Conservation (phyloP, 2,888 invertebrate species). For the Cephus pygmeus region DNA sequence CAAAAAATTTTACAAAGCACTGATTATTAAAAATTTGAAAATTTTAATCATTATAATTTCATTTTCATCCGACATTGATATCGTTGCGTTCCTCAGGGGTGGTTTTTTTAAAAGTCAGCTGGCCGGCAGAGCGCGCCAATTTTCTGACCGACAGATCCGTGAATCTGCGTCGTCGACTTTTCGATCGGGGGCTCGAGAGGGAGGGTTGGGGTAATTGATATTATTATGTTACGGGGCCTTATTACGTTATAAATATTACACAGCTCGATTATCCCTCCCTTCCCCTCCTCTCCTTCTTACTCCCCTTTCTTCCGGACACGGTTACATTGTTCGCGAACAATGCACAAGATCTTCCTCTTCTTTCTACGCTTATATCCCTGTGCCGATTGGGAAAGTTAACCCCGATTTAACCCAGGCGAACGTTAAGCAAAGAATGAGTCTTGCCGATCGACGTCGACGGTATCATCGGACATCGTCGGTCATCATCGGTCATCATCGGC, state of each 20-base stretch:
- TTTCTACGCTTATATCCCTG: slow-evolving; percentile 6
- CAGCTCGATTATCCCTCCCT: slow-evolving; percentile 45
- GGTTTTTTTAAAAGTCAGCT: slow-evolving; percentile 21
- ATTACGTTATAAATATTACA: slow-evolving; percentile 60
- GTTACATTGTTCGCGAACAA: slow-evolving; percentile 49
- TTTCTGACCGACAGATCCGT: slow-evolving; percentile 55
- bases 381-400: slow-evolving; percentile 33
- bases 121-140: slow-evolving; percentile 32
- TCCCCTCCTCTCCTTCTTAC: not conserved
- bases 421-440: slow-evolving; percentile 29
- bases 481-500: not conserved
- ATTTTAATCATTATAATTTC: not conserved
- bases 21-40: not conserved
- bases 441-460: not conserved
- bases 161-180: slow-evolving; percentile 40
- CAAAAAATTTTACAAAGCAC: not conserved
- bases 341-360: slow-evolving; percentile 25
- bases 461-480: not conserved
- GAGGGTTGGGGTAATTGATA: slow-evolving; percentile 52
- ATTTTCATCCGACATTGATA: not conserved
- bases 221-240: slow-evolving; percentile 53
- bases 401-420: slow-evolving; percentile 40
- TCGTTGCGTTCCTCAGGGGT: not conserved
- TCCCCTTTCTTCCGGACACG: slow-evolving; percentile 49
- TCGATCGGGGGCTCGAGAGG: not conserved